Conservation (phyloP, 2,888 invertebrate species). For the Bembecia ichneumoniformis region DNA sequence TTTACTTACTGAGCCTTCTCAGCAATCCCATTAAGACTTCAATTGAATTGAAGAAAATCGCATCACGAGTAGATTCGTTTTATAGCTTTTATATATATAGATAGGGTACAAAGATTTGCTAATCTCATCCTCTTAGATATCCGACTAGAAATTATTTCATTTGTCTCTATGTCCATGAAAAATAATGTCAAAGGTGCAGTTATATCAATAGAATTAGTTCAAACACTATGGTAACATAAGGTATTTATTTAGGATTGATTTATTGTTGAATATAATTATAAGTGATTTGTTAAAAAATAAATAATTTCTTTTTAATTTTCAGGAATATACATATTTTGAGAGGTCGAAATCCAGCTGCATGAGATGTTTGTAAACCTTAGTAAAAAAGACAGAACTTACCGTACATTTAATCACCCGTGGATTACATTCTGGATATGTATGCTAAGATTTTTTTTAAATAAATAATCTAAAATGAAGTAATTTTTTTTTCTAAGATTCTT, state of each 20-base stretch:
- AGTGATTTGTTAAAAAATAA: not conserved
- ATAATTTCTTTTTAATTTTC: constrained; percentile 32
- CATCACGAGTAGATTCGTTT: no score
- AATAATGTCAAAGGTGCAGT: not conserved
- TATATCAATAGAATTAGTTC: not conserved
- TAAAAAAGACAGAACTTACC: not conserved
- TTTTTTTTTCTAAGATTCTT: no score
- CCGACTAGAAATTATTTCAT: not conserved
- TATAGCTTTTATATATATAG: no score
- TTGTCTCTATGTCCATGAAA: not conserved
- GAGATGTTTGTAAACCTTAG: constrained; percentile 18
- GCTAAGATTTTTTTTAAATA: no score
- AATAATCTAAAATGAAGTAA: no score
- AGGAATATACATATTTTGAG: constrained; percentile 79
- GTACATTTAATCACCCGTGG: no score
- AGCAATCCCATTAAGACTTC: not conserved
- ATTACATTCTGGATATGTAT: no score
- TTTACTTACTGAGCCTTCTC: not conserved
- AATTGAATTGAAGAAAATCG: no score
- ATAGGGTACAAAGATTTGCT: no score
- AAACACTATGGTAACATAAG: not conserved
- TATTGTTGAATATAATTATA: not conserved
- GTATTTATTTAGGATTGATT: no score
- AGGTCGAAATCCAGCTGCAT: constrained; percentile 52
- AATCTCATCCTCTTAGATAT: no score